These are phyloP conservation scores for Danaus plexippus DNA, from an alignment of 1,140 invertebrate genomes.

Conservation along the genomic window DNA sequence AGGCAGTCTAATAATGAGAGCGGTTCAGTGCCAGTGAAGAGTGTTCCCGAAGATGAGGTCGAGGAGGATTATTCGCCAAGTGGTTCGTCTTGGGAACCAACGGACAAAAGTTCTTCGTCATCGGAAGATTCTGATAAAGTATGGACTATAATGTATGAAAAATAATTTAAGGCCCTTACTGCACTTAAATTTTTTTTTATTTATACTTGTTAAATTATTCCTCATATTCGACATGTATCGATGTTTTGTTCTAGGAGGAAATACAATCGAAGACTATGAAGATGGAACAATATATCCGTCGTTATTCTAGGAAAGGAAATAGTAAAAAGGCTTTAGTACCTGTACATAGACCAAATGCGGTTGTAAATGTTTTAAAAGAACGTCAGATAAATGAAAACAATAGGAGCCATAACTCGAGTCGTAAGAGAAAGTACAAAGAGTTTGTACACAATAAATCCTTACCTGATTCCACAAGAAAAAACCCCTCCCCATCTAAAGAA, in stretches of 20 bases:
- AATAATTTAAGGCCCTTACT: too few species aligned
- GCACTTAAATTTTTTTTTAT: too few species aligned
- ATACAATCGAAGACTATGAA: constrained; percentile 17
- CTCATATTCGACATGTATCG: constrained; percentile 13
- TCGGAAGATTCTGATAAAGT: constrained; percentile 23
- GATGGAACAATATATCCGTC: constrained; percentile 23
- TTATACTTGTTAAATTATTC: neutral
- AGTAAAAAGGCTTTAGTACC: constrained; percentile 31
- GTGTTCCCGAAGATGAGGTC: constrained; percentile 15
- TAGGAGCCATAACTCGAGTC: constrained; percentile 17
- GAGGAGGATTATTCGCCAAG: constrained; percentile 37
- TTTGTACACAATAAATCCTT: constrained; percentile 24
- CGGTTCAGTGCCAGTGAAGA: constrained; percentile 6
- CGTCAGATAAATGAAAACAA: constrained; percentile 24
- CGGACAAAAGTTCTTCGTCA: constrained; percentile 22
- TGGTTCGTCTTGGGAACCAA: constrained; percentile 40
- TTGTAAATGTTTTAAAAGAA: constrained; percentile 32
- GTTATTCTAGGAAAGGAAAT: constrained; percentile 29
- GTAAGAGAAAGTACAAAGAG: constrained; percentile 28
- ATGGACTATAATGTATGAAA: neutral
- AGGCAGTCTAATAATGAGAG: constrained; percentile 9
- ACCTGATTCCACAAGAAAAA: constrained; percentile 35
- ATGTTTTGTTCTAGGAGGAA: constrained; percentile 13
- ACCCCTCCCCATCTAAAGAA: constrained; percentile 23
- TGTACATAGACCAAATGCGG: constrained; percentile 31